These are phyloP conservation scores for Chymomyza caudatula DNA, from an alignment of 2,888 invertebrate species.

Conservation along the genomic window DNA sequence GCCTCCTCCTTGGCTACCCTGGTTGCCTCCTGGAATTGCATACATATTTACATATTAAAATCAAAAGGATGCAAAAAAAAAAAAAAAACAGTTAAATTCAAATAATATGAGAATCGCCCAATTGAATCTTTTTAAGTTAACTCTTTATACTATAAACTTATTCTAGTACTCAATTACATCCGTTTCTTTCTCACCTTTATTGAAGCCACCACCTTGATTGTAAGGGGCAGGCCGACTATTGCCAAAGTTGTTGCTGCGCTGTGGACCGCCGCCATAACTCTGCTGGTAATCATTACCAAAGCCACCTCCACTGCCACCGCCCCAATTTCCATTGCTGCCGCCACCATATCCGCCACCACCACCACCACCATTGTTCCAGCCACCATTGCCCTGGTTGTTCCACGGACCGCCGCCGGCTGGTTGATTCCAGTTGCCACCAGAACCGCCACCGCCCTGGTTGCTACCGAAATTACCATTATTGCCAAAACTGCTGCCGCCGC, in stretches of 20 bases:
- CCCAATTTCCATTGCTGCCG: constrained; percentile 30
- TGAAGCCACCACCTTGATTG: constrained; percentile 65
- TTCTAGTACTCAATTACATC: too few species aligned
- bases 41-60: background rate
- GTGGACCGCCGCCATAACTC: constrained; percentile 90
- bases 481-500: constrained; percentile 60
- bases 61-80: background rate
- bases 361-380: constrained; percentile 77
- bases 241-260: constrained; percentile 81
- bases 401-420: constrained; percentile 74
- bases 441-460: constrained; percentile 74
- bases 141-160: too few species aligned
- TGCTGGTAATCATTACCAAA: constrained; percentile 86
- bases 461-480: constrained; percentile 70
- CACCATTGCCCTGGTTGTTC: constrained; percentile 71
- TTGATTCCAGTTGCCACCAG: constrained; percentile 76
- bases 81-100: too few species aligned
- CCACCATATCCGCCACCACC: constrained; percentile 79
- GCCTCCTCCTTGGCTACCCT: constrained; percentile 53
- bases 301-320: constrained; percentile 55
- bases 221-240: constrained; percentile 75
- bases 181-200: constrained; percentile 70
- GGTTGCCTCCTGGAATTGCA: constrained; percentile 58
- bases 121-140: background rate
- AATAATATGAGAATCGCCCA: too few species aligned